phyloP scores from a whole-genome alignment of 2,113 vertebrate species.

The Tapirus terrestris region DNA sequence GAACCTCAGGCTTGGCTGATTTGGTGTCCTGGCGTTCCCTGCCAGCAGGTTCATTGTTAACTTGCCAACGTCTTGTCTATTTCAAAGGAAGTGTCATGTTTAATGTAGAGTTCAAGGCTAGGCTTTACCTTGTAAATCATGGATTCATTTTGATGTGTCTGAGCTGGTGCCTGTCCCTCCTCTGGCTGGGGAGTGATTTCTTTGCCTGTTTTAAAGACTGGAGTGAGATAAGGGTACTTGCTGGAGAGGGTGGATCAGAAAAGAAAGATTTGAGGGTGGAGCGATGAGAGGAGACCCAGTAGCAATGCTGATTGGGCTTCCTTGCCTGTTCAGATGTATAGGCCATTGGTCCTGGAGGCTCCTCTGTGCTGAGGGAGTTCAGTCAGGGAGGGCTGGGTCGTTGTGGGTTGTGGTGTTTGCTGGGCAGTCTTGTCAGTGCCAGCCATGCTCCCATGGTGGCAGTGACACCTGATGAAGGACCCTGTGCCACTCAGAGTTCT shows the following conservation, averaged over 20 bases:
- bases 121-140: not conserved
- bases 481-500: not conserved
- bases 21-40: not conserved
- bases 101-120: not conserved
- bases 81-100: not conserved
- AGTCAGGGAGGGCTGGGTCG: not conserved
- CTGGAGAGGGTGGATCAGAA: not conserved
- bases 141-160: not conserved
- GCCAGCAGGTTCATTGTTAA: not conserved
- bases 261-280: not conserved
- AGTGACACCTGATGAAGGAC: not conserved
- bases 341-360: not conserved
- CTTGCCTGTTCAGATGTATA: not conserved
- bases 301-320: not conserved
- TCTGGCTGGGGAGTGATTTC: not conserved
- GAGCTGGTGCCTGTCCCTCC: not conserved
- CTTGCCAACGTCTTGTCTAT: no score
- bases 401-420: no score
- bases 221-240: not conserved
- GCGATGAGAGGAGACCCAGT: not conserved
- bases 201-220: not conserved
- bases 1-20: constrained; percentile 54
- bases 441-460: not conserved
- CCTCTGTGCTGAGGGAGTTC: not conserved
- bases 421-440: not conserved